Evolutionary conservation across 2,888 invertebrate species (phyloP), one percentile per base, ranked within the genome.

Genomic region (Lasioglossum calceatum): DNA sequence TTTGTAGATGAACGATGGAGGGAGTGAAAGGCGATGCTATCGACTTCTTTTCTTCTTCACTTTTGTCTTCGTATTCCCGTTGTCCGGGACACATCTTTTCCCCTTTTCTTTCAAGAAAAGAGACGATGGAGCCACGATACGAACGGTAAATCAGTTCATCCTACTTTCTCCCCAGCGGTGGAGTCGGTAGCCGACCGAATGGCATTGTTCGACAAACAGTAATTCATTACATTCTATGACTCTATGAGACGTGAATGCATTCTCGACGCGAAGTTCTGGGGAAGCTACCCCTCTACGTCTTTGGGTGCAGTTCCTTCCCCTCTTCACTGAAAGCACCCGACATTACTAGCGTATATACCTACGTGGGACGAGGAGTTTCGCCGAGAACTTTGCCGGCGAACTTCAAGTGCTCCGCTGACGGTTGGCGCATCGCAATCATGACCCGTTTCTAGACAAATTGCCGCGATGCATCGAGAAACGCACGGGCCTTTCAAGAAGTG

Each of bases 181-280:
- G 86, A 64, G 32, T 32, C 84, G 87, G 83, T 87, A 91, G 79
- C 84, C 87, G 88, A 88, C 84, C 87, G 85, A 84, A 85, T 82
- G 86, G 90, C 89, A 93, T 93, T 93, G 92, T 93, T 93, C 91
- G 90, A 89, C 92, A 89, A 92, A 93, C 92, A 92, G 92, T 92
- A 93, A 93, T 93, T 93, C 93, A 93, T 93, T 92, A 91, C 89
- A 91, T 91, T 92, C 91, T 90, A 92, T 90, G 91, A 92, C 88
- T 93, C 91, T 87, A 84, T 84, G 90, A 92, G 91, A 92, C 89
- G 88, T 88, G 92, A 93, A 90, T 90, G 90, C 92, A 84, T 85
- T 84, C 86, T 77, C 85, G 75, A 85, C 85, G 85, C 86, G 82
- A 91, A 91, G 88, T 90, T 86, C 79, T 76, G 61, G 67, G 77